Evolutionary conservation across 2,113 vertebrate species (phyloP).

Genomic region (Hypocryptadius cinnamomeus): DNA sequence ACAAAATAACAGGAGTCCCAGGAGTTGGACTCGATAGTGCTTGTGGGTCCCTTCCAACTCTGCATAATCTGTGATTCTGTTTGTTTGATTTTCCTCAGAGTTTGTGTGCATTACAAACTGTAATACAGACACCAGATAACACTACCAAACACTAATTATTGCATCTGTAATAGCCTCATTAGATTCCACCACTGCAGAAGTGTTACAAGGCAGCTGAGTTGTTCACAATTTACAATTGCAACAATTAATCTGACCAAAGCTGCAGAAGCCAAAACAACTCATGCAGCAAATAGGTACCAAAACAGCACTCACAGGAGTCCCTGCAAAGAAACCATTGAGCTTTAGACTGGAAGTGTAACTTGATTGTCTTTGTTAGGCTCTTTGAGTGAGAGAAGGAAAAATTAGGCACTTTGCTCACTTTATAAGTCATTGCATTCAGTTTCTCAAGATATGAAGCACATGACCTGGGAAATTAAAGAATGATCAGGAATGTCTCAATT

Average conservation of each 20-base stretch:
- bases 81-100: not conserved
- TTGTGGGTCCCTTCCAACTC: too few relatives aligned
- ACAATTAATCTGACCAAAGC: not conserved
- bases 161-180: not conserved
- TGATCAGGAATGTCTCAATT: not conserved
- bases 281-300: not conserved
- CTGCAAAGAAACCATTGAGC: not conserved
- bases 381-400: not conserved
- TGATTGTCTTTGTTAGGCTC: not conserved
- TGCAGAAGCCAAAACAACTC: not conserved
- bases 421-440: not conserved
- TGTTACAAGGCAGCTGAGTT: not conserved
- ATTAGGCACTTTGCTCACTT: not conserved
- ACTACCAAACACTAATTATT: not conserved
- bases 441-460: not conserved
- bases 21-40: accelerated
- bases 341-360: not conserved
- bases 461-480: not conserved
- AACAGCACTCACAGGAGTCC: not conserved
- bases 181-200: not conserved
- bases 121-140: not conserved
- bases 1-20: not conserved
- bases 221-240: not conserved
- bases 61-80: not conserved
- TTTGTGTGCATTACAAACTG: not conserved